Conservation (phyloP, 2,113 vertebrate species). For the Poicephalus meyeri region DNA sequence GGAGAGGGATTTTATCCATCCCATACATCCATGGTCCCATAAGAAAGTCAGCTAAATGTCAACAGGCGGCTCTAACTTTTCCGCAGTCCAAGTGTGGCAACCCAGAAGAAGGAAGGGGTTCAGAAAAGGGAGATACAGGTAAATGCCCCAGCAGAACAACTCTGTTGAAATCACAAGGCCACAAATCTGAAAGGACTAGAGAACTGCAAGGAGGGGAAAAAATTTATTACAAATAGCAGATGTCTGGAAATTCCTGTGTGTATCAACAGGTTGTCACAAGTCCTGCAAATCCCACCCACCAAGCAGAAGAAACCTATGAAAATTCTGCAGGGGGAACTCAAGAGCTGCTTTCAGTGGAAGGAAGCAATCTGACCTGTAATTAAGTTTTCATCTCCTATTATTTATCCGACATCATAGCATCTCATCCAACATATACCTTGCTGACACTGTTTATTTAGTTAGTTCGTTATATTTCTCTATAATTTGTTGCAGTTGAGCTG, state of each 20-base stretch:
- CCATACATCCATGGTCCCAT: neutral
- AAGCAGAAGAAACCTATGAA: slow-evolving; percentile 17
- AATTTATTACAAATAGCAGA: neutral
- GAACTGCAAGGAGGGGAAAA: neutral
- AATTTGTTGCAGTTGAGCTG: slow-evolving; percentile 51
- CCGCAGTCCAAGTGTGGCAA: neutral
- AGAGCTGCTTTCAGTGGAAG: slow-evolving; percentile 34
- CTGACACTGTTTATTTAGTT: slow-evolving; percentile 66
- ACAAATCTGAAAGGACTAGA: neutral
- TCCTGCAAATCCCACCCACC: neutral
- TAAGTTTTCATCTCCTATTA: slow-evolving; percentile 69
- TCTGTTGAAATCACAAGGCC: neutral
- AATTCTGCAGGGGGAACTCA: slow-evolving; percentile 63
- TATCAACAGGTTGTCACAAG: neutral
- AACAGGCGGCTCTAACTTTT: neutral
- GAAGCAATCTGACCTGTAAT: slow-evolving; percentile 45
- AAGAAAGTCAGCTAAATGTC: neutral
- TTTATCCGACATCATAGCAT: slow-evolving; percentile 47
- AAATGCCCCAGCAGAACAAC: neutral
- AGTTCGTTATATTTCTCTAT: slow-evolving; percentile 65
- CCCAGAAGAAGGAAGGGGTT: neutral
- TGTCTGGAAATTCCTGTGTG: neutral
- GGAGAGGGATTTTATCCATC: neutral
- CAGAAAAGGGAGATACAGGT: neutral
- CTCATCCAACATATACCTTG: slow-evolving; percentile 62